These are phyloP conservation scores for Philereme vetulata DNA, from an alignment of 2,888 invertebrate species.

Conservation along the genomic window DNA sequence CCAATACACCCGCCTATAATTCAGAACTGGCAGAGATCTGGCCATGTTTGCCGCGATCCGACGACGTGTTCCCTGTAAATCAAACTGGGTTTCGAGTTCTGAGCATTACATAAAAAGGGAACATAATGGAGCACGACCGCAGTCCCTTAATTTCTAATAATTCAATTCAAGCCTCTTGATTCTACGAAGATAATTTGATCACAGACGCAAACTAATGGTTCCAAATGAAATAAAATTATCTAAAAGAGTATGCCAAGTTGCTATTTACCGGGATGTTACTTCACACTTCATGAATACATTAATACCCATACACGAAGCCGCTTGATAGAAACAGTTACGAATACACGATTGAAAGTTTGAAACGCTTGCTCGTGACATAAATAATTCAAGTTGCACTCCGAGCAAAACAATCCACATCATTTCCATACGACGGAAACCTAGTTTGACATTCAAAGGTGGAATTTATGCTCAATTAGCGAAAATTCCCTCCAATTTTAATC, in stretches of 20 bases:
- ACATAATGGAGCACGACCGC: constrained; percentile 12
- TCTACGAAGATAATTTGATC: no score
- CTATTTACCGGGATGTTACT: constrained; percentile 22
- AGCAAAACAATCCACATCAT: constrained; percentile 56
- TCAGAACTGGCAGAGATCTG: constrained; percentile 58
- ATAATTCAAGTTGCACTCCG: constrained; percentile 53
- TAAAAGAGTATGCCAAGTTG: constrained; percentile 1
- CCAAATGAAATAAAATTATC: no score
- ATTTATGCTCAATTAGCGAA: constrained; percentile 57
- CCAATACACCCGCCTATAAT: constrained; percentile 62
- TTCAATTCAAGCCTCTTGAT: neutral
- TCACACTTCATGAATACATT: constrained; percentile 4
- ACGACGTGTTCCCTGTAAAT: constrained; percentile 52
- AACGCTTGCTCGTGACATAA: constrained; percentile 45
- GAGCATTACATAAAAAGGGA: constrained; percentile 27
- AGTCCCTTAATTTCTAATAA: constrained; percentile 17
- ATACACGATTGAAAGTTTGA: constrained; percentile 50
- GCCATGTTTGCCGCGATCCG: constrained; percentile 57
- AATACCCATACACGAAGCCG: constrained; percentile 9
- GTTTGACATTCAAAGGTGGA: constrained; percentile 55
- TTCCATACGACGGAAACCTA: constrained; percentile 53
- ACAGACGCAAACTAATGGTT: no score
- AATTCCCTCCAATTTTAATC: constrained; percentile 55
- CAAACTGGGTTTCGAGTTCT: constrained; percentile 46
- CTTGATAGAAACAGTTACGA: constrained; percentile 37